Evolutionary conservation across 1,140 invertebrate genomes (phyloP), one percentile per base, ranked within the genome.

Genomic region (Papilio aristodemus): DNA sequence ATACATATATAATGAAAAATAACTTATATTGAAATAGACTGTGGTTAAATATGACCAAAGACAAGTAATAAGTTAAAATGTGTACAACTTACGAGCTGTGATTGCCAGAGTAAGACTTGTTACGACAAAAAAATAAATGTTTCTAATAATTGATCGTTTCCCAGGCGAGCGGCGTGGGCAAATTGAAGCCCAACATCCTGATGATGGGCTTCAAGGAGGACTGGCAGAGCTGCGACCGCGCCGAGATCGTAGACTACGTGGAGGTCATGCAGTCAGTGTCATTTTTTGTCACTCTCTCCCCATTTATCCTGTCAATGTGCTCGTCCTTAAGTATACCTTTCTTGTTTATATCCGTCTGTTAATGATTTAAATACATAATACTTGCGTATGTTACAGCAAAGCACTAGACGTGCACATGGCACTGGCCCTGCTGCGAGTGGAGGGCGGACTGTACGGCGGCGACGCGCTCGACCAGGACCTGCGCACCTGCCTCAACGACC

Each of bases 251-350:
- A 32, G 95, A 97, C 83, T 99, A 99, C 86, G 97, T 99, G 77
- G 96, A 97, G 81, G 93, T 96, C 9, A 95, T 99, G 91, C 97
- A 99, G 97, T 99, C 93, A 95, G 96, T 94, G 96, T 94, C n/a
- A n/a, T n/a, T n/a, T n/a, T n/a, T n/a, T n/a, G n/a, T n/a, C n/a
- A n/a, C n/a, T n/a, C n/a, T n/a, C n/a, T n/a, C n/a, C n/a, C n/a
- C n/a, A n/a, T n/a, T n/a, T n/a, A n/a, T n/a, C n/a, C n/a, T n/a
- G n/a, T n/a, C n/a, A n/a, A n/a, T n/a, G n/a, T n/a, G n/a, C n/a
- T n/a, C n/a, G n/a, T n/a, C n/a, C n/a, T n/a, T n/a, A n/a, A n/a
- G n/a, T n/a, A n/a, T n/a, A n/a, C n/a, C n/a, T n/a, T n/a, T n/a
- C n/a, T n/a, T n/a, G n/a, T n/a, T n/a, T n/a, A n/a, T n/a, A n/a